phyloP scores from a whole-genome alignment of 2,888 invertebrate genomes.

The Apodemia zela region DNA sequence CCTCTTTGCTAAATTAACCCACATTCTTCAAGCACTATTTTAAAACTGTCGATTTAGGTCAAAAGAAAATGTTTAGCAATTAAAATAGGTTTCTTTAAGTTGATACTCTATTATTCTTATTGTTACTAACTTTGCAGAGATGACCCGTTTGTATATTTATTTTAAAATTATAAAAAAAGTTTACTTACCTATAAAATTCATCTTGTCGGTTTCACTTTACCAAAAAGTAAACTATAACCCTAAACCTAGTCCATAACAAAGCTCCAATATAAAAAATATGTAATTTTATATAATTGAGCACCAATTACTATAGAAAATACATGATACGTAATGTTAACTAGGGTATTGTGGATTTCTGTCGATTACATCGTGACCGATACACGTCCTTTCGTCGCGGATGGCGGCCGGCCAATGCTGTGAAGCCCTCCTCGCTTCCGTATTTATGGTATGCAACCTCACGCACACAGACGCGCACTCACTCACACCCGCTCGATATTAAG shows the following conservation, averaged over 20 bases:
- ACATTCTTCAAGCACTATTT: slow-evolving; percentile 3
- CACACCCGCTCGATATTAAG: slow-evolving; percentile 46
- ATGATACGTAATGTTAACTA: slow-evolving; percentile 71
- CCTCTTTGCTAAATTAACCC: slow-evolving; percentile 6
- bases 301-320: slow-evolving; percentile 67
- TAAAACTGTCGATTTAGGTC: slow-evolving; percentile 4
- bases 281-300: slow-evolving; percentile 59
- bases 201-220: slow-evolving; percentile 52
- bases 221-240: slow-evolving; percentile 37
- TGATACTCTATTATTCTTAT: not conserved
- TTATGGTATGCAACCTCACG: slow-evolving; percentile 44
- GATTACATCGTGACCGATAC: slow-evolving; percentile 56
- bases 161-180: slow-evolving; percentile 15
- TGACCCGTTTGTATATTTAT: not conserved
- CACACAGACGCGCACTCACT: slow-evolving; percentile 37
- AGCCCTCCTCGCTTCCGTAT: slow-evolving; percentile 39
- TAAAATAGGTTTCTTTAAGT: slow-evolving; percentile 1
- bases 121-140: not conserved
- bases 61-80: slow-evolving; percentile 2
- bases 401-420: slow-evolving; percentile 57
- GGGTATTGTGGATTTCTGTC: slow-evolving; percentile 46
- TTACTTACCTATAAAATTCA: slow-evolving; percentile 74
- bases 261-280: slow-evolving; percentile 63
- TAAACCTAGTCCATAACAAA: slow-evolving; percentile 59
- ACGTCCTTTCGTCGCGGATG: slow-evolving; percentile 52